Evolutionary conservation across 37 sponge, comb jelly and placozoan genomes (phyloP), one percentile per base, ranked within the genome.

Genomic region (Corticium candelabrum): DNA sequence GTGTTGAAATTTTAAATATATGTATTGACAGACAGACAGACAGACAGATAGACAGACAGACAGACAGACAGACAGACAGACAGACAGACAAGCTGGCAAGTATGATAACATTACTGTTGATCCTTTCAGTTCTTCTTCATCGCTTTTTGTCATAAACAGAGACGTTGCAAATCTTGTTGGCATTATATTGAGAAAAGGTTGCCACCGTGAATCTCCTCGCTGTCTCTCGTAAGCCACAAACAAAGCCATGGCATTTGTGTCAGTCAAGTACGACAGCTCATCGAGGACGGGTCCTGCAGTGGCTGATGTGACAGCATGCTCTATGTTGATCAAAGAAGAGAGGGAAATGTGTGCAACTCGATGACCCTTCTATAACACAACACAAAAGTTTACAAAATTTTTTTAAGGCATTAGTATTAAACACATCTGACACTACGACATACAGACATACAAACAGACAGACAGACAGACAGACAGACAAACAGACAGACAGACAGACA

Each of bases 241-340:
- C 0, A 70, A 40, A 37, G 77, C 34, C 80, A 67, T 79, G 7
- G 68, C 15, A 39, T 79, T 79, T n/a, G 38, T 75, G 30, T 75
- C 36, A 11, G 37, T 75, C 7, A 79, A 70, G 37, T 79, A 37
- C 0, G 21, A 27, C 15, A 79, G 37, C 29, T 79, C 76, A 37
- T 79, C 73, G 3, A 67, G 31, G 29, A 79, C 34, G 27, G 73
- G 76, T 0, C 80, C 80, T 30, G 68, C 62, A 3, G 34, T 33
- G 3, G 32, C 38, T 37, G 80, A 75, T 40, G 35, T 70, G 68
- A 77, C 36, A 2, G 80, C 80, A 21, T 79, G 80, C 76, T 79
- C 80, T 0, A 79, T 34, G 33, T 76, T 79, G 71, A 79, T 79
- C 34, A 79, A 4, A 2, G 72, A 36, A 37, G 80, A 37, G 21